These are phyloP conservation scores for Caenorhabditis becei DNA, from an alignment of 2,888 invertebrate species.

Conservation along the genomic window DNA sequence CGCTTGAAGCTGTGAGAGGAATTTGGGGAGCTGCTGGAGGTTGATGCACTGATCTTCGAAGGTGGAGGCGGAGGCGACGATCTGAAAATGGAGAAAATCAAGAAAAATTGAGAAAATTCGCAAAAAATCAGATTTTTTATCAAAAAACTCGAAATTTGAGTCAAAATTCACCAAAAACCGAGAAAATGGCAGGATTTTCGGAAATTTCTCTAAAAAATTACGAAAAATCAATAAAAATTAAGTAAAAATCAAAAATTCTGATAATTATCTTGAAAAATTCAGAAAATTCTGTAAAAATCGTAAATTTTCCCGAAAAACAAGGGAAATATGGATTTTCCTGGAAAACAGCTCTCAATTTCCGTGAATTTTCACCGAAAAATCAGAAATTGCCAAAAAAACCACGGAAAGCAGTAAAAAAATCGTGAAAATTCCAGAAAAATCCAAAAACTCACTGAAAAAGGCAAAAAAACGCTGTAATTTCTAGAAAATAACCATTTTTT, in stretches of 20 bases:
- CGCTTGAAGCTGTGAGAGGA: constrained; percentile 64
- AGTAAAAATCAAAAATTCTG: too few species aligned
- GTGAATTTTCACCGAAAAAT: not conserved
- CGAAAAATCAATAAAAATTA: not conserved
- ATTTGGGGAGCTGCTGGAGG: constrained; percentile 71
- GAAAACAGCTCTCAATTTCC: not conserved
- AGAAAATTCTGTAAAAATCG: too few species aligned
- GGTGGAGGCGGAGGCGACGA: constrained; percentile 71
- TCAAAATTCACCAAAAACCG: not conserved
- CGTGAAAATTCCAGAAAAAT: not conserved
- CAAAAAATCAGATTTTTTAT: too few species aligned
- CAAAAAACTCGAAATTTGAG: not conserved
- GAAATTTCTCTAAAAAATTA: not conserved
- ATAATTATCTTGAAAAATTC: not conserved
- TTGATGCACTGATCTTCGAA: constrained; percentile 74
- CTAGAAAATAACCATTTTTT: too few species aligned
- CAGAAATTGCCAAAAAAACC: too few species aligned
- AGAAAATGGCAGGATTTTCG: not conserved
- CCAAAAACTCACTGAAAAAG: too few species aligned
- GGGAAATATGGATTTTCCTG: too few species aligned
- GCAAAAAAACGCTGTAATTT: too few species aligned
- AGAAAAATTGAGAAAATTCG: too few species aligned
- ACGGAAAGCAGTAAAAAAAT: too few species aligned
- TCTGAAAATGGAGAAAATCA: constrained; percentile 53
- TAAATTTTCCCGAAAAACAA: too few species aligned